These are phyloP conservation scores for Axea sp. DNA, from an alignment of 2,888 invertebrate genomes.

Conservation along the genomic window DNA sequence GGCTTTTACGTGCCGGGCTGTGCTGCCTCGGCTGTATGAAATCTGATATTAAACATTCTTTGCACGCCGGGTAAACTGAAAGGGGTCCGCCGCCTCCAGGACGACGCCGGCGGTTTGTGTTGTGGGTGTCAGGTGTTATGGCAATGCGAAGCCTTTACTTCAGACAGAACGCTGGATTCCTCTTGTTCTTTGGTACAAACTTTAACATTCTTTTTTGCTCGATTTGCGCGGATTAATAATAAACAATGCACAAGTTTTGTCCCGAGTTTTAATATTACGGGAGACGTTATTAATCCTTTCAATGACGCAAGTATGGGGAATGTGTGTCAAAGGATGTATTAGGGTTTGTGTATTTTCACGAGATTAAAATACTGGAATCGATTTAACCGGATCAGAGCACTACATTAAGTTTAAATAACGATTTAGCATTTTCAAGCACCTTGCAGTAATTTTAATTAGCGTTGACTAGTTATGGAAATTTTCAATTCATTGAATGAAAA, in stretches of 20 bases:
- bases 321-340: constrained; percentile 24
- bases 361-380: constrained; percentile 7
- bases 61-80: constrained; percentile 63
- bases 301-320: constrained; percentile 21
- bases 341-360: constrained; percentile 14
- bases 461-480: no score
- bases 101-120: constrained; percentile 59
- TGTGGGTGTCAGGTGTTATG: constrained; percentile 64
- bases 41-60: constrained; percentile 66
- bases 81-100: constrained; percentile 59
- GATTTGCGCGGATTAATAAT: constrained; percentile 24
- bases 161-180: constrained; percentile 48
- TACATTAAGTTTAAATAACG: not conserved
- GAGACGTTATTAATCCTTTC: constrained; percentile 17
- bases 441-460: no score
- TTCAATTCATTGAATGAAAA: no score
- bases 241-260: constrained; percentile 24
- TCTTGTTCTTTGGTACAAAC: constrained; percentile 33
- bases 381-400: constrained; percentile 3
- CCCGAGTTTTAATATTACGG: constrained; percentile 18
- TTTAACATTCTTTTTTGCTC: constrained; percentile 30
- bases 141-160: constrained; percentile 55
- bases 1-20: constrained; percentile 71
- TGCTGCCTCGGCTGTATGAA: constrained; percentile 60
- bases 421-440: not conserved